Percentiles rank a stretch among this genome's conserved stretches.
These are phyloP conservation scores for Mythimna albipuncta DNA, from an alignment of 2,888 invertebrate genomes.

Conservation along the genomic window DNA sequence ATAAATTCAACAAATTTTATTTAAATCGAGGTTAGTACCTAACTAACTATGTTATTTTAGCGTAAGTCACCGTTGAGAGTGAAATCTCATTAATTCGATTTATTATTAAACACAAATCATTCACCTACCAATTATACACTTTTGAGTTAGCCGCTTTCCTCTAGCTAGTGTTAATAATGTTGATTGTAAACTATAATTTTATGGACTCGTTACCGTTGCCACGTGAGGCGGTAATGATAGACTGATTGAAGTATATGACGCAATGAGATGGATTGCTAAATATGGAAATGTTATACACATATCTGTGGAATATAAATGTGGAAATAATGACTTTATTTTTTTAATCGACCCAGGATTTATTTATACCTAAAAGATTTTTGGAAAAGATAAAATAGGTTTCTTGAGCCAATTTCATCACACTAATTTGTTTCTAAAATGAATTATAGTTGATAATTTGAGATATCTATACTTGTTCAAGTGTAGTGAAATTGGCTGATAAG, in stretches of 20 bases:
- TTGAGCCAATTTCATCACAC: conserved; percentile 49
- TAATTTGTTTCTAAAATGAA: conserved; percentile 35
- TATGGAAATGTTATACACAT: conserved; percentile 75
- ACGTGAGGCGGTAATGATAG: conserved; percentile 57
- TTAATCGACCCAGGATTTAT: conserved; percentile 51
- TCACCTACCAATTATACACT: conserved; percentile 29
- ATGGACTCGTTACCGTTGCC: conserved; percentile 57
- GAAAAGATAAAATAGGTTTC: conserved; percentile 31
- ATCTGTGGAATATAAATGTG: conserved; percentile 78
- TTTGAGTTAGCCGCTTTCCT: conserved; percentile 34
- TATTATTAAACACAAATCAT: conserved; percentile 50
- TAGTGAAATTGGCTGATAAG: conserved; percentile 53
- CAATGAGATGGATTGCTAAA: conserved; percentile 68
- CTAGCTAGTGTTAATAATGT: conserved; percentile 54
- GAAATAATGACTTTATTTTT: conserved; percentile 71
- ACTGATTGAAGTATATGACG: conserved; percentile 70
- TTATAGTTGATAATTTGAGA: conserved; percentile 38
- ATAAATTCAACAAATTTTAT: conserved; percentile 61
- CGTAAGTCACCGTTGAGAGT: conserved; percentile 62
- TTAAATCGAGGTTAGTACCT: conserved; percentile 64
- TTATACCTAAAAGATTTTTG: conserved; percentile 31
- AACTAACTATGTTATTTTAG: conserved; percentile 58
- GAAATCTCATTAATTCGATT: conserved; percentile 65
- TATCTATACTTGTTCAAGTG: conserved; percentile 35
- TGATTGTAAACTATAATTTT: conserved; percentile 62